Evolutionary conservation across 2,888 invertebrate species (phyloP).

Genomic region (Horisme vitalbata): DNA sequence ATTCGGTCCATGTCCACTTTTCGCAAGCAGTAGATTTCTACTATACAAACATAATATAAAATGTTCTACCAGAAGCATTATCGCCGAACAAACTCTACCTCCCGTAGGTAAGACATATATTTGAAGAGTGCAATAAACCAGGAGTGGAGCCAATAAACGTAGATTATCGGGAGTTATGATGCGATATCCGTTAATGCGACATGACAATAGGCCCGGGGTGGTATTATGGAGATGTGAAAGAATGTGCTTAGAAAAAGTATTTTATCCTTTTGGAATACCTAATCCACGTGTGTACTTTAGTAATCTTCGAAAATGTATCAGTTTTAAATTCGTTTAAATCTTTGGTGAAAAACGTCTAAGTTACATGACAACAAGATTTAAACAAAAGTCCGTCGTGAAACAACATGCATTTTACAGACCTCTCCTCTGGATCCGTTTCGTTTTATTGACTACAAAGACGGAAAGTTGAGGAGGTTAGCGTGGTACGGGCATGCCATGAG

Average conservation of each 20-base stretch:
- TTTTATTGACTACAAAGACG: too few relatives aligned
- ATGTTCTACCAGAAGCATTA: slow-evolving; percentile 7
- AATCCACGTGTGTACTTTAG: too few relatives aligned
- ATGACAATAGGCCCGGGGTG: slow-evolving; percentile 73
- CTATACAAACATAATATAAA: not conserved
- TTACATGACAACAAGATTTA: too few relatives aligned
- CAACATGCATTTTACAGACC: too few relatives aligned
- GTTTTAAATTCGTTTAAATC: too few relatives aligned
- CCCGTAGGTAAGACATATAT: slow-evolving; percentile 42
- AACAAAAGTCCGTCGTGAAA: too few relatives aligned
- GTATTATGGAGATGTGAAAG: slow-evolving; percentile 30
- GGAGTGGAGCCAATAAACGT: slow-evolving; percentile 77
- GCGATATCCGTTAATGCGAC: slow-evolving; percentile 78
- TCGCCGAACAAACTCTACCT: slow-evolving; percentile 24
- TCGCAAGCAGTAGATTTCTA: not conserved
- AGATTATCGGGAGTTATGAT: slow-evolving; percentile 82
- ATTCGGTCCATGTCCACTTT: too few relatives aligned
- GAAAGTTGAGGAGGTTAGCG: too few relatives aligned
- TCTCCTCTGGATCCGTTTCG: too few relatives aligned
- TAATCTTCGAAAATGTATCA: too few relatives aligned
- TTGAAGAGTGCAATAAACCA: slow-evolving; percentile 60
- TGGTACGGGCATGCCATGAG: too few relatives aligned
- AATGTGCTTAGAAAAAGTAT: slow-evolving; percentile 4
- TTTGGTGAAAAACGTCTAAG: too few relatives aligned
- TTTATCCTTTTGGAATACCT: not conserved